These are phyloP conservation scores for Dexiosoma caninum DNA, from an alignment of 2,888 invertebrate species.

Conservation along the genomic window DNA sequence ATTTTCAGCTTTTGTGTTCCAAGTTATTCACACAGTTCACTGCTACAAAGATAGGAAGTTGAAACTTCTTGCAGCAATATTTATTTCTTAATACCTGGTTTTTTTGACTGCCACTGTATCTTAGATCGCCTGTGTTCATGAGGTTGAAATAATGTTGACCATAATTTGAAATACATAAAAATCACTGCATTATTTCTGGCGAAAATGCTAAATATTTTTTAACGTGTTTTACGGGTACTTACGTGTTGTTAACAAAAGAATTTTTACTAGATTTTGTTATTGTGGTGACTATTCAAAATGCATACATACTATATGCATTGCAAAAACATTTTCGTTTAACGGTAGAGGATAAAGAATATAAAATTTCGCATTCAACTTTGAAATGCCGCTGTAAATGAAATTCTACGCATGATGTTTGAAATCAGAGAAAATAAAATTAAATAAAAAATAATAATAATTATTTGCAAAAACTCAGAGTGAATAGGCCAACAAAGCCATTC, in stretches of 20 bases:
- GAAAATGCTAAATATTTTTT: conserved; percentile 50
- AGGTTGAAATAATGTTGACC: conserved; percentile 38
- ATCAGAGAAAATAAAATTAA: no score
- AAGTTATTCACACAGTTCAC: no score
- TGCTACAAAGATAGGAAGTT: no score
- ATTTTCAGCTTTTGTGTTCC: no score
- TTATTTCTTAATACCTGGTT: no score
- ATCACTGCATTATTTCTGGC: conserved; percentile 64
- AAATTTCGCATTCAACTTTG: background rate
- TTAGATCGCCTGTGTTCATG: background rate
- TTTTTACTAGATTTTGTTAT: conserved; percentile 47
- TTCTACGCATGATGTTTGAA: no score
- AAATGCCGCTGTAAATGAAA: no score
- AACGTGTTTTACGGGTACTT: conserved; percentile 36
- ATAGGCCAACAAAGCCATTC: no score
- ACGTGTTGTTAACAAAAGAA: conserved; percentile 54
- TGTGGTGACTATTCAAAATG: conserved; percentile 54
- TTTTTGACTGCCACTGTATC: background rate
- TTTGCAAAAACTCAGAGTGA: background rate
- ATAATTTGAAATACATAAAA: conserved; percentile 45
- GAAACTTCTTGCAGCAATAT: background rate
- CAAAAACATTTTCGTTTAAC: conserved; percentile 17
- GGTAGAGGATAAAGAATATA: background rate
- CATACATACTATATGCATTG: no score
- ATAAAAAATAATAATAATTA: background rate